Evolutionary conservation across 2,113 vertebrate genomes (phyloP).

Genomic region (Bothrops jararaca): DNA sequence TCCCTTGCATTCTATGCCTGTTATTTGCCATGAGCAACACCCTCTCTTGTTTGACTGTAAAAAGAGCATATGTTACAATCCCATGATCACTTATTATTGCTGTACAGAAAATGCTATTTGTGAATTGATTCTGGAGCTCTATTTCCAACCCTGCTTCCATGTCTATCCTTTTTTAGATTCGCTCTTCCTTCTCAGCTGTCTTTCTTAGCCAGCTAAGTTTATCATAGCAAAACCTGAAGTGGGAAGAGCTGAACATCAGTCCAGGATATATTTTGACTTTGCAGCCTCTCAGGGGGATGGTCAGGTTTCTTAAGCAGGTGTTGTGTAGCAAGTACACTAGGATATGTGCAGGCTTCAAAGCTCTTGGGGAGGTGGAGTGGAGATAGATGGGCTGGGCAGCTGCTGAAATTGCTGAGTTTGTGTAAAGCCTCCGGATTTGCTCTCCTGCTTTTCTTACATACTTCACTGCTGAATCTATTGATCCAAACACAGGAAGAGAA

Average conservation of each 20-base stretch:
- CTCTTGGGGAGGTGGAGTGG: background rate
- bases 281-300: background rate
- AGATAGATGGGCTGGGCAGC: background rate
- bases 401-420: background rate
- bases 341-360: background rate
- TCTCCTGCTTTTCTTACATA: background rate
- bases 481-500: background rate
- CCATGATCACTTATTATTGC: background rate
- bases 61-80: background rate
- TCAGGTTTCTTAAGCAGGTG: background rate
- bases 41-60: background rate
- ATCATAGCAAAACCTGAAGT: background rate
- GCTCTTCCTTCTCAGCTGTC: background rate
- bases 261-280: background rate
- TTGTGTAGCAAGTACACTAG: background rate
- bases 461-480: background rate
- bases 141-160: background rate
- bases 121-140: background rate
- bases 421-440: background rate
- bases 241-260: background rate
- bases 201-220: background rate
- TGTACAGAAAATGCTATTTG: background rate
- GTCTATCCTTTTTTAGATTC: background rate
- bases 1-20: background rate
- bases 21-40: background rate